Evolutionary conservation across 2,888 invertebrate species (phyloP).

Genomic region (Tipula vernalis): DNA sequence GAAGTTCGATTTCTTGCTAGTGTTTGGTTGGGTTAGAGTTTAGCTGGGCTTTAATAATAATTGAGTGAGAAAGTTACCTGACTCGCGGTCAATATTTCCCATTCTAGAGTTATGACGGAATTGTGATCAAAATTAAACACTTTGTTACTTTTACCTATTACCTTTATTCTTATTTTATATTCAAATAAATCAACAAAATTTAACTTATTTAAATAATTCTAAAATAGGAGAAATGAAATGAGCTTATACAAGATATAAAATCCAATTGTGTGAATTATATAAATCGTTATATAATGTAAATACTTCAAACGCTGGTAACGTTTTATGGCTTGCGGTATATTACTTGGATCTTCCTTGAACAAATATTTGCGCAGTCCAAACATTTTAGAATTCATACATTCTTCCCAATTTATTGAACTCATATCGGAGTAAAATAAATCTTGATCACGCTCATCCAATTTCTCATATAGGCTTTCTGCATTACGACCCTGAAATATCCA

Average conservation of each 20-base stretch:
- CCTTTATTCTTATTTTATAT: too few relatives aligned
- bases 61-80: too few relatives aligned
- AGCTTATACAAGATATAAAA: conserved; percentile 13
- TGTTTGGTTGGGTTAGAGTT: too few relatives aligned
- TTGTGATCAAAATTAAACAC: too few relatives aligned
- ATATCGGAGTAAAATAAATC: conserved; percentile 63
- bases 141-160: too few relatives aligned
- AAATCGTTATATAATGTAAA: conserved; percentile 17
- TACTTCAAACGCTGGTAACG: conserved; percentile 34
- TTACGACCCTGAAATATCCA: conserved; percentile 59
- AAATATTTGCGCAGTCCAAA: conserved; percentile 61
- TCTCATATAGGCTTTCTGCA: conserved; percentile 32
- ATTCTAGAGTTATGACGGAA: too few relatives aligned
- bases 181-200: too few relatives aligned
- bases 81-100: too few relatives aligned
- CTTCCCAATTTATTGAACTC: conserved; percentile 53
- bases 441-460: conserved; percentile 32
- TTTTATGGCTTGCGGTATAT: conserved; percentile 47
- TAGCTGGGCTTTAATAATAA: too few relatives aligned
- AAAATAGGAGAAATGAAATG: too few relatives aligned
- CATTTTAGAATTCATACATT: conserved; percentile 55
- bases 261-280: conserved; percentile 13
- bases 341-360: conserved; percentile 62
- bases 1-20: too few relatives aligned
- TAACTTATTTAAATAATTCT: too few relatives aligned